phyloP scores from a whole-genome alignment of 2,113 vertebrate species.

The Ailurus styani region DNA sequence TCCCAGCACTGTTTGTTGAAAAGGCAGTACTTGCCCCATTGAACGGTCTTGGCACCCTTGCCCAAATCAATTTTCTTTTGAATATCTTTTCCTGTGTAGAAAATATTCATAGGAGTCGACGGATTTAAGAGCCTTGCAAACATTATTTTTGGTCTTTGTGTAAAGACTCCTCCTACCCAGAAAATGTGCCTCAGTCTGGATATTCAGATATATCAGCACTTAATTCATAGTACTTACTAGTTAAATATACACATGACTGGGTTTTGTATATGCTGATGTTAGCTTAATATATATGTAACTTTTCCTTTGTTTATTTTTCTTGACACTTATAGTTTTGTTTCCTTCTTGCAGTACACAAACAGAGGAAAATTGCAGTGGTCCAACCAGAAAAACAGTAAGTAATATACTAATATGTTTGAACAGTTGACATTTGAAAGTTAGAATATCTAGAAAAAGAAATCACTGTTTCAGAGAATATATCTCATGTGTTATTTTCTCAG shows the following conservation, averaged over 20 bases:
- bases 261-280: neutral
- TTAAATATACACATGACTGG: neutral
- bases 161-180: neutral
- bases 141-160: neutral
- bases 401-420: conserved; percentile 20
- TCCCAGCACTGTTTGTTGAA: neutral
- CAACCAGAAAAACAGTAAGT: conserved; percentile 98
- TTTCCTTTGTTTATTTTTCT: conserved; percentile 17
- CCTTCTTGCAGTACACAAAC: conserved; percentile 87
- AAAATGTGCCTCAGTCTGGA: conserved; percentile 3
- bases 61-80: conserved; percentile 10
- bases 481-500: neutral
- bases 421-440: conserved; percentile 26
- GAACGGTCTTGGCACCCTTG: neutral
- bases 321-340: neutral
- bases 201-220: neutral
- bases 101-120: neutral
- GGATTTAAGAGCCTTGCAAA: neutral
- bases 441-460: conserved; percentile 26
- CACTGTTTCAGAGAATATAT: neutral
- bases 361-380: conserved; percentile 93
- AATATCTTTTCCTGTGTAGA: neutral
- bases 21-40: neutral
- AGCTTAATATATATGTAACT: neutral
- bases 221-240: neutral